Conservation (phyloP, 2,113 vertebrate genomes). For the Rallus limicola region DNA sequence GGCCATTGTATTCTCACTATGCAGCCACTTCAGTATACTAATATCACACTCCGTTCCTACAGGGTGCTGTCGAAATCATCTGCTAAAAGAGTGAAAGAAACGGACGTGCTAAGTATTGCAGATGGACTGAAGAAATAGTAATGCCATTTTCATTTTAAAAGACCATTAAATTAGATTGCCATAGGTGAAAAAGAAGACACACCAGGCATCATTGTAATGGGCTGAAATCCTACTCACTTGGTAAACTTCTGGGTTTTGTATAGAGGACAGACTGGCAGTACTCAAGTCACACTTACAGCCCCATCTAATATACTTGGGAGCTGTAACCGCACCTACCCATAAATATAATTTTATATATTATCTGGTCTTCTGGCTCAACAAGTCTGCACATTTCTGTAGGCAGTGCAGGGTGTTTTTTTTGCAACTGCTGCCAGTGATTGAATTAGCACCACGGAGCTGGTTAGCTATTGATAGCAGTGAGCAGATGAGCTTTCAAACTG, state of each 20-base stretch:
- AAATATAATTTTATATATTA: not conserved
- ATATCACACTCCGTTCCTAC: not conserved
- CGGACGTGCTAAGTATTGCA: not conserved
- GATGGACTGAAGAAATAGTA: not conserved
- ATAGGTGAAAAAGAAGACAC: not conserved
- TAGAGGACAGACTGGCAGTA: not conserved
- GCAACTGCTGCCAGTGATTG: not conserved
- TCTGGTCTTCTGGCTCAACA: not conserved
- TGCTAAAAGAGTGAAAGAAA: not conserved
- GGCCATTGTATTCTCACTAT: not conserved
- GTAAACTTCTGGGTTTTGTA: not conserved
- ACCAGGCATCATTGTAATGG: not conserved
- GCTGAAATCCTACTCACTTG: not conserved
- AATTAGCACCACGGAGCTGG: not conserved
- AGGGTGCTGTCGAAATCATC: not conserved
- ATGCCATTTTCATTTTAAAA: not conserved
- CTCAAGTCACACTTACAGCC: not conserved
- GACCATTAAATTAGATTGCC: not conserved
- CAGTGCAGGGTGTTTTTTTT: not conserved
- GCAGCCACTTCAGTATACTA: not conserved
- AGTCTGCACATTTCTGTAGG: not conserved
- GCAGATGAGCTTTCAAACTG: constrained; percentile 9
- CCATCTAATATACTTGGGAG: not conserved
- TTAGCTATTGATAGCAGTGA: not conserved
- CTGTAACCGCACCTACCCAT: not conserved